Evolutionary conservation across 2,888 invertebrate species (phyloP).

Genomic region (Xanthorhoe spadicearia): DNA sequence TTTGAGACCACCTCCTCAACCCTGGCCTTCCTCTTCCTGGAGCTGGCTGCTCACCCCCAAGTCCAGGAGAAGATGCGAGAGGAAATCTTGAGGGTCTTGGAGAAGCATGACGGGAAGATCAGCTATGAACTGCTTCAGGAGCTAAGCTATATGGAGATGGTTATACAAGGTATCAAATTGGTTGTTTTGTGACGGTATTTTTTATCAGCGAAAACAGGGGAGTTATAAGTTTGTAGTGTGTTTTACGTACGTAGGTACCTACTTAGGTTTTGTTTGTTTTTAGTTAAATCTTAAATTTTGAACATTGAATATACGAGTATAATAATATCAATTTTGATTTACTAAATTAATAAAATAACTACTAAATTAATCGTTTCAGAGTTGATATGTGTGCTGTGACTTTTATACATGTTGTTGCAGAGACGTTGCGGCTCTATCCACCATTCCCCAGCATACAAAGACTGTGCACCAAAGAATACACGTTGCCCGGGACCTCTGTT

Average conservation of each 20-base stretch:
- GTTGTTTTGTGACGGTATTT: too few species aligned
- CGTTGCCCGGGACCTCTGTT: conserved; percentile 59
- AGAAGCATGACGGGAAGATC: conserved; percentile 65
- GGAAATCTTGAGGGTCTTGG: conserved; percentile 74
- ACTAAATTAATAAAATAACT: too few species aligned
- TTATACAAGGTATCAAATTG: conserved; percentile 73
- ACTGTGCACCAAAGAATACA: conserved; percentile 73
- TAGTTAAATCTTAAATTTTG: too few species aligned
- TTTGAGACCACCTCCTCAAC: conserved; percentile 86
- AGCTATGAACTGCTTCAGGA: conserved; percentile 81
- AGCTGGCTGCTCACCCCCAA: conserved; percentile 78
- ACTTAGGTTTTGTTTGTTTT: too few species aligned
- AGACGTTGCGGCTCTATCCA: conserved; percentile 75
- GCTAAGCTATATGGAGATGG: conserved; percentile 84
- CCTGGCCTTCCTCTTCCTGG: conserved; percentile 82
- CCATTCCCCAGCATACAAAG: conserved; percentile 79
- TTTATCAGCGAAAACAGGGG: too few species aligned
- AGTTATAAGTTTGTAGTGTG: too few species aligned
- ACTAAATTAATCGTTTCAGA: too few species aligned
- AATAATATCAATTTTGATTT: too few species aligned
- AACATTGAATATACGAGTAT: too few species aligned
- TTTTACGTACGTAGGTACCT: too few species aligned
- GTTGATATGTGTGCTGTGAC: too few species aligned
- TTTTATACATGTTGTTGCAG: conserved; percentile 50
- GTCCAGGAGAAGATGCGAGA: conserved; percentile 80